A percentile compares a stretch with the other conserved stretches of the same genome.
Conservation (phyloP, 2,797 vertebrate species). For the Sorex maritimensis region DNA sequence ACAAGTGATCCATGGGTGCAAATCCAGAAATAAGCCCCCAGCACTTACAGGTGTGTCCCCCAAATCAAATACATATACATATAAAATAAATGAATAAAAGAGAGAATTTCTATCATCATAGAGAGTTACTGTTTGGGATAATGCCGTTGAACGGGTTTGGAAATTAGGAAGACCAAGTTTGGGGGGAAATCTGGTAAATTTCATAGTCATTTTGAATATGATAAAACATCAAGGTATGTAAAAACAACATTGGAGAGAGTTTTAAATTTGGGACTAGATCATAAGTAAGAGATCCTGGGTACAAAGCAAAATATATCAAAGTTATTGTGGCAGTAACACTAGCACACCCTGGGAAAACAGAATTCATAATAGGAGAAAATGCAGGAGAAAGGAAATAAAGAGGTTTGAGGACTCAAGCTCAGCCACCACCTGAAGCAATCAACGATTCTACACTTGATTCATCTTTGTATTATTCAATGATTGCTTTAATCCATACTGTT, state of each 20-base stretch:
- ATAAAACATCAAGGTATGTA: neutral
- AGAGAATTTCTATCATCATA: neutral
- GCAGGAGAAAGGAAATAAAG: constrained; percentile 52
- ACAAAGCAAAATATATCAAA: neutral
- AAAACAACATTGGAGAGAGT: constrained; percentile 44
- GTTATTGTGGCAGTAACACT: constrained; percentile 8
- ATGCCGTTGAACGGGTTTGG: constrained; percentile 6
- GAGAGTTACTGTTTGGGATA: constrained; percentile 46
- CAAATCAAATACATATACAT: too few relatives aligned
- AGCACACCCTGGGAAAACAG: constrained; percentile 35
- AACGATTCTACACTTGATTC: constrained; percentile 12
- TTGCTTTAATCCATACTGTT: constrained; percentile 6
- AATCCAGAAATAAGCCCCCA: too few relatives aligned
- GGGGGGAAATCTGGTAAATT: constrained; percentile 54
- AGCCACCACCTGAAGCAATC: constrained; percentile 2
- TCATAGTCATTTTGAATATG: constrained; percentile 41
- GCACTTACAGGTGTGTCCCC: too few relatives aligned
- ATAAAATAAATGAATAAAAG: neutral
- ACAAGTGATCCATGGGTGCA: too few relatives aligned
- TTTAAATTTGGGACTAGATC: constrained; percentile 52
- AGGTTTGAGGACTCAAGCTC: constrained; percentile 43
- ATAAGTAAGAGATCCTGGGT: constrained; percentile 38
- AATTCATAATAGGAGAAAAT: constrained; percentile 52
- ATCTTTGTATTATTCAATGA: constrained; percentile 36
- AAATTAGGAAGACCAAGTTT: constrained; percentile 46